Evolutionary conservation across 2,113 vertebrate species (phyloP).

Genomic region (Apodemus speciosus): DNA sequence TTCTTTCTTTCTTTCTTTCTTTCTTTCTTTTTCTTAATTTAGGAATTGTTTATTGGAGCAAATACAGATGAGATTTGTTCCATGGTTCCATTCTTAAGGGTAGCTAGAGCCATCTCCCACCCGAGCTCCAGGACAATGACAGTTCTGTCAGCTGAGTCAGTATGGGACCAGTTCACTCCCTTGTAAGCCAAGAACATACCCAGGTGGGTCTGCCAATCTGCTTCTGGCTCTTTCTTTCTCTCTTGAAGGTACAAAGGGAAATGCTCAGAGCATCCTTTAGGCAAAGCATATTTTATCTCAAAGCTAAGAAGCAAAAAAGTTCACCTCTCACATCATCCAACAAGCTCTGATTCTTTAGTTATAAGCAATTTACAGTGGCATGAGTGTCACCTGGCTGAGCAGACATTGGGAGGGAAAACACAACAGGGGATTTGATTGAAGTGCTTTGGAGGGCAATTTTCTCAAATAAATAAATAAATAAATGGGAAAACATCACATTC

Average conservation of each 20-base stretch:
- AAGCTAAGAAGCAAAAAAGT: conserved; percentile 42
- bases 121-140: background rate
- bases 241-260: conserved; percentile 62
- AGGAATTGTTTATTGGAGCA: no score
- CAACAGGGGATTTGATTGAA: conserved; percentile 48
- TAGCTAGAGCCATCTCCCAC: background rate
- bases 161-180: background rate
- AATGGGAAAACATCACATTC: conserved; percentile 30
- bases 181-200: background rate
- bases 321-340: conserved; percentile 43
- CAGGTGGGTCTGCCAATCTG: conserved; percentile 9
- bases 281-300: conserved; percentile 54
- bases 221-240: conserved; percentile 31
- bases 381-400: conserved; percentile 3
- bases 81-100: background rate
- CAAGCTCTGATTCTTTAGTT: conserved; percentile 56
- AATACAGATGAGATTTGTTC: no score
- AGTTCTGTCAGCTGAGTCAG: background rate
- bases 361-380: conserved; percentile 29
- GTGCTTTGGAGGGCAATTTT: conserved; percentile 50
- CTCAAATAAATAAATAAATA: conserved; percentile 35
- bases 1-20: no score
- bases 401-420: background rate
- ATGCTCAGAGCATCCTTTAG: conserved; percentile 59
- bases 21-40: no score